Percentiles rank a stretch among this genome's conserved stretches.
These are phyloP conservation scores for Portevinia maculata DNA, from an alignment of 2,888 invertebrate species.

Conservation along the genomic window DNA sequence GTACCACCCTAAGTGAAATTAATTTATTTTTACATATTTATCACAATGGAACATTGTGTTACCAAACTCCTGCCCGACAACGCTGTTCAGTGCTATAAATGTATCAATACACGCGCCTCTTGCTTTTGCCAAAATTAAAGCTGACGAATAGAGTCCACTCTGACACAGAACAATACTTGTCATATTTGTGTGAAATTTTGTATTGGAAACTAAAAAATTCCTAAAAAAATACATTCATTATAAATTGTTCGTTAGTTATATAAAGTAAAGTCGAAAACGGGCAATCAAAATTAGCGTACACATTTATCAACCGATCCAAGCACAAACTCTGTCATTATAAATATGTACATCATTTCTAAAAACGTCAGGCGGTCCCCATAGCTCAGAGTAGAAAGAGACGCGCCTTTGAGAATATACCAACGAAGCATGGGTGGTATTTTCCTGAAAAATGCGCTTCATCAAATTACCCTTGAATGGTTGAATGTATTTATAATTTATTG, in stretches of 20 bases:
- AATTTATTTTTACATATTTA: slow-evolving; percentile 76
- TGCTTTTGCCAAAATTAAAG: slow-evolving; percentile 80
- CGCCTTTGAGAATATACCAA: too few relatives aligned
- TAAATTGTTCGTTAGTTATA: slow-evolving; percentile 3
- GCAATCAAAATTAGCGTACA: too few relatives aligned
- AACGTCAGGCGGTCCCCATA: too few relatives aligned
- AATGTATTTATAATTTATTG: too few relatives aligned
- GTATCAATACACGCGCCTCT: slow-evolving; percentile 82
- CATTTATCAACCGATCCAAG: too few relatives aligned
- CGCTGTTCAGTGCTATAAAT: slow-evolving; percentile 82
- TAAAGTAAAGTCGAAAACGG: too few relatives aligned
- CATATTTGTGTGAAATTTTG: slow-evolving; percentile 83
- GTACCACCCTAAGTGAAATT: slow-evolving; percentile 80
- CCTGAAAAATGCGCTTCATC: too few relatives aligned
- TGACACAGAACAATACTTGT: slow-evolving; percentile 83
- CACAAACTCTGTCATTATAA: too few relatives aligned
- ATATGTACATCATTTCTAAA: too few relatives aligned
- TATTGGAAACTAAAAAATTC: slow-evolving; percentile 82
- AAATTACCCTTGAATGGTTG: too few relatives aligned
- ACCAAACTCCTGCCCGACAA: slow-evolving; percentile 82
- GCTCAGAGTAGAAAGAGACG: too few relatives aligned
- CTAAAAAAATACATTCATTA: slow-evolving; percentile 74
- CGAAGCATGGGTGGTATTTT: too few relatives aligned
- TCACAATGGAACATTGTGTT: slow-evolving; percentile 72
- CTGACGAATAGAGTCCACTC: slow-evolving; percentile 82